These are phyloP conservation scores for Mycetomoellerius zeteki DNA, from an alignment of 1,140 invertebrate species.

Conservation along the genomic window DNA sequence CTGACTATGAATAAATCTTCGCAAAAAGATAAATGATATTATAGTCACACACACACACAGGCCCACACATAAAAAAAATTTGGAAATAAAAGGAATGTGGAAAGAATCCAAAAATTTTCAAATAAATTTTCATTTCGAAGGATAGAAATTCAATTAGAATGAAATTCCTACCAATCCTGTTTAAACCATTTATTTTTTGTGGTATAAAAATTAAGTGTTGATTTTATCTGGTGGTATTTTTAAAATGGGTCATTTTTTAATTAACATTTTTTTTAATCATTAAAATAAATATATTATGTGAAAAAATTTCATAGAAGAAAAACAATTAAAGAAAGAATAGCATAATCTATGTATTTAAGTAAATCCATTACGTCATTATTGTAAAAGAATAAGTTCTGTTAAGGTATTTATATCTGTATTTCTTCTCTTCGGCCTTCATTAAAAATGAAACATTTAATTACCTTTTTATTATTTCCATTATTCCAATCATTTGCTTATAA, in stretches of 20 bases:
- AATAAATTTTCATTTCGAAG: neutral
- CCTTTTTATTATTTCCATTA: neutral
- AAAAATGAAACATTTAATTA: neutral
- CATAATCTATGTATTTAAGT: neutral
- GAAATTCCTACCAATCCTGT: neutral
- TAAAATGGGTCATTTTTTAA: neutral
- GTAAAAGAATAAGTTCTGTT: neutral
- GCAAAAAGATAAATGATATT: no score
- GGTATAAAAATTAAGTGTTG: neutral
- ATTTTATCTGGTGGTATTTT: neutral
- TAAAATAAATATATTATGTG: neutral
- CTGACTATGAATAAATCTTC: no score
- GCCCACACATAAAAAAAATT: no score
- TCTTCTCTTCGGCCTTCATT: neutral
- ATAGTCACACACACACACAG: no score
- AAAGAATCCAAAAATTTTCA: neutral
- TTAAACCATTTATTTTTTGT: neutral
- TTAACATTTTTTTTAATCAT: neutral
- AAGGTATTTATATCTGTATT: neutral
- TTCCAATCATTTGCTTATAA: neutral
- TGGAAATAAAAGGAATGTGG: no score
- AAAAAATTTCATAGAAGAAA: neutral
- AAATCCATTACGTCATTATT: neutral
- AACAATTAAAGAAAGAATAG: neutral
- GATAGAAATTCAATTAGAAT: neutral